Conservation (phyloP, 2,113 vertebrate species). For the Corvus hawaiiensis region DNA sequence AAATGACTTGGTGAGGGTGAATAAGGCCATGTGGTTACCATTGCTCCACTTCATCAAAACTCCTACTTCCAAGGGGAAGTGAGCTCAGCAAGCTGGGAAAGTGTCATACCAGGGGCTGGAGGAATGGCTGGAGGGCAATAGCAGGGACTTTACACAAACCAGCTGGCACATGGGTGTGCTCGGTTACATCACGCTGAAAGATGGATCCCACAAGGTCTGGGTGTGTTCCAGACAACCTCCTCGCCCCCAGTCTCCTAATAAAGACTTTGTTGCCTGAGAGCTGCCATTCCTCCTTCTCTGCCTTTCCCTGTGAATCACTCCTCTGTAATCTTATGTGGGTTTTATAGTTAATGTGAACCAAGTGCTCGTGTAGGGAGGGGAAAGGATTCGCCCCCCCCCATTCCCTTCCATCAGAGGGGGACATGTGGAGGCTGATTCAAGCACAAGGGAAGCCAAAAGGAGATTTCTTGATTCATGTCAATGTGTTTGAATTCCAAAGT, state of each 20-base stretch:
- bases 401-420: background rate
- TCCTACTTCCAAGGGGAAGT: background rate
- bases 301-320: constrained; percentile 57
- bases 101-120: background rate
- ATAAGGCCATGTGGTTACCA: background rate
- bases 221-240: constrained; percentile 32
- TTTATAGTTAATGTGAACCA: constrained; percentile 63
- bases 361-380: constrained; percentile 63
- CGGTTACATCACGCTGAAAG: constrained; percentile 43
- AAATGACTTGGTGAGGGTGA: background rate
- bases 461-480: background rate
- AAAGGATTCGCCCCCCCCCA: background rate
- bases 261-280: background rate
- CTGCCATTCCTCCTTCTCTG: constrained; percentile 4
- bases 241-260: background rate
- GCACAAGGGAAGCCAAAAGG: background rate
- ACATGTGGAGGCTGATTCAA: background rate
- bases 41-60: constrained; percentile 27
- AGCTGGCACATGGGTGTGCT: constrained; percentile 59
- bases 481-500: background rate
- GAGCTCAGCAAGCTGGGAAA: constrained; percentile 16
- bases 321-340: constrained; percentile 29
- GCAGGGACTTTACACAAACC: constrained; percentile 46
- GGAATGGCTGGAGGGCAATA: background rate
- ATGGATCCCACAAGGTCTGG: constrained; percentile 30